Base-by-base conservation (phyloP, 2,888 invertebrate genomes). In the Pogonocherus hispidulus region DNA sequence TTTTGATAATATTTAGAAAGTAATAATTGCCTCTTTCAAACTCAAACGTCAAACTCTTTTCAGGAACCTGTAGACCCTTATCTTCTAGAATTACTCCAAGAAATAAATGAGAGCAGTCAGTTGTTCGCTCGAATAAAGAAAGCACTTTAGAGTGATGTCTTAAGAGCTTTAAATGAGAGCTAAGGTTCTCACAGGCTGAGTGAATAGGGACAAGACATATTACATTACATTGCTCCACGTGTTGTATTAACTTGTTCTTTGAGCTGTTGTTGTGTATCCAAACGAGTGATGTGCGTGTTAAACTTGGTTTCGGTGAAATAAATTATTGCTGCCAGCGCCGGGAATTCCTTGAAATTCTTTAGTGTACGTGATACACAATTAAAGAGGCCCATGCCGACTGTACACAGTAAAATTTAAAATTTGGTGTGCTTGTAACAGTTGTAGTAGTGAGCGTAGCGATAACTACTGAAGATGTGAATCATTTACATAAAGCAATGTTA, bases 211-310 rank as follows among this genome's bases (percentile, higher is more conserved):
- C 14, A 41, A n/a, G 41, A 52, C 32, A 32, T 16, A 27, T 52
- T 52, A 52, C 27, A 52, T 52, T 52, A 52, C 52, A 32, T 35
- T 35, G 19, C 32, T 52, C 19, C 52, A 52, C 18, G 52, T 52
- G 52, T 52, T 52, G 18, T 52, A 52, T 32, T 32, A 52, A 52
- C 52, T 52, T 52, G 52, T 51, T 51, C 49, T 20, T 51, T 22
- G 49, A 32, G 32, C 32, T 32, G 23, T 23, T 22, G 14, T 52
- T 52, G 22, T 19, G 27, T 19, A 14, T 14, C 52, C 18, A 37
- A 35, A 54, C 44, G 63, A 63, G 52, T 63, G 63, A 63, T 23
- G 63, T 54, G 63, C 41, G 44, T 63, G 44, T 63, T 41, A 52
- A 63, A 63, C 37, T 63, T 63, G 1, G 32, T 52, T 52, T 52